Evolutionary conservation across 2,113 vertebrate species (phyloP), one percentile per base, ranked within the genome.

Genomic region (Pogonocichla stellata): DNA sequence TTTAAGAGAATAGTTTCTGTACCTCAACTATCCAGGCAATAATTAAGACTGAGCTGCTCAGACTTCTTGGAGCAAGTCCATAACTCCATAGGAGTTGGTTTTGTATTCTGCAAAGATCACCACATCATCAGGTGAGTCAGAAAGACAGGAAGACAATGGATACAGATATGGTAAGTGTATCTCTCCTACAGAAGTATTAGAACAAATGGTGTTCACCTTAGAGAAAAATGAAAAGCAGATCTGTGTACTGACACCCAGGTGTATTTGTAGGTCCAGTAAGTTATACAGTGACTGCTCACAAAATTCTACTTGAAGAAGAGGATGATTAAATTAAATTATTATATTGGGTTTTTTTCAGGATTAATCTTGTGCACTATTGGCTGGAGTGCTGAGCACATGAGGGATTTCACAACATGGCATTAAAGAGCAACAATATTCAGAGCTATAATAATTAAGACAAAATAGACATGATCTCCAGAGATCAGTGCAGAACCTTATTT

Each of bases 401-500:
- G 15, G 10, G 58, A 80, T 90, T 88, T 92, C 64, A 88, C 47
- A 86, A 80, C 69, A 51, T 7, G 26, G 19, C 71, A 90, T 71
- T 83, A 51, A 80, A 66, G 64, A 70, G 24, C 43, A 96, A 56
- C 92, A 66, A 70, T 83, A 93, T 78, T 74, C 82, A 80, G 80
- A 93, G 60, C 51, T 67, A 58, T n/a, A 78, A 92, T 54, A 90
- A 96, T 93, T 83, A 80, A 88, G 86, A 65, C 42, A 94, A 97
- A 95, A 93, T 14, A 95, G 86, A 51, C 47, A 31, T 0, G 38
- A 80, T 88, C 88, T 83, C 86, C 45, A 34, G 80, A 83, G 75
- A 88, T 10, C 56, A 70, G 60, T 10, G 58, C 62, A 92, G 82
- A 94, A 88, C 72, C 80, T 92, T 90, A 56, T 90, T 84, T 93